Percentiles rank a stretch among this genome's conserved stretches.
phyloP scores from a whole-genome alignment of 2,113 vertebrate species.

The Choloepus hoffmanni region DNA sequence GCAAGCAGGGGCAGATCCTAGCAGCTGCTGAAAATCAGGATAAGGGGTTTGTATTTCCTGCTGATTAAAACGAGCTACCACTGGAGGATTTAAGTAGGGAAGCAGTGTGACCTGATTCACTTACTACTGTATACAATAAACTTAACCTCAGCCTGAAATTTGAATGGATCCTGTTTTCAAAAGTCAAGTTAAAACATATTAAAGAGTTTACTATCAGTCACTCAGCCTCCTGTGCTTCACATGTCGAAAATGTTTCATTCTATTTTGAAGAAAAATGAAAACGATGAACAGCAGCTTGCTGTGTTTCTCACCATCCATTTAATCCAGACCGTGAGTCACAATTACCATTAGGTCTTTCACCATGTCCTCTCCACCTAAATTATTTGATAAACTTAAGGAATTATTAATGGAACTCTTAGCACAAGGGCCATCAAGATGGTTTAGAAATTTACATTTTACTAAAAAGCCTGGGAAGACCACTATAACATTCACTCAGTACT shows the following conservation, averaged over 20 bases:
- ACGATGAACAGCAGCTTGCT: background rate
- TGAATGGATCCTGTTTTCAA: background rate
- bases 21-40: background rate
- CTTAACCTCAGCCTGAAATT: background rate
- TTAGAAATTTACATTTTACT: slow-evolving; percentile 62
- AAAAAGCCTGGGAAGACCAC: slow-evolving; percentile 18
- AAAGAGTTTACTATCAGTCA: background rate
- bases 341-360: slow-evolving; percentile 5
- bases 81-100: background rate
- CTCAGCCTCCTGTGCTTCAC: too few relatives aligned
- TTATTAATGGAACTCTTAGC: background rate
- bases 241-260: background rate
- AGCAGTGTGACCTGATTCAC: background rate
- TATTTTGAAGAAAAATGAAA: slow-evolving; percentile 41
- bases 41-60: background rate
- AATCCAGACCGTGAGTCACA: background rate
- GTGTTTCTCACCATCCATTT: background rate
- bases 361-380: background rate
- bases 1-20: background rate
- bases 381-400: slow-evolving; percentile 38
- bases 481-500: slow-evolving; percentile 26
- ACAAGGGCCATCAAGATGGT: slow-evolving; percentile 16
- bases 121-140: background rate
- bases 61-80: background rate
- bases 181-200: background rate